Evolutionary conservation across 2,113 vertebrate species (phyloP), one percentile per base, ranked within the genome.

Genomic region (Hemibagrus wyckioides): DNA sequence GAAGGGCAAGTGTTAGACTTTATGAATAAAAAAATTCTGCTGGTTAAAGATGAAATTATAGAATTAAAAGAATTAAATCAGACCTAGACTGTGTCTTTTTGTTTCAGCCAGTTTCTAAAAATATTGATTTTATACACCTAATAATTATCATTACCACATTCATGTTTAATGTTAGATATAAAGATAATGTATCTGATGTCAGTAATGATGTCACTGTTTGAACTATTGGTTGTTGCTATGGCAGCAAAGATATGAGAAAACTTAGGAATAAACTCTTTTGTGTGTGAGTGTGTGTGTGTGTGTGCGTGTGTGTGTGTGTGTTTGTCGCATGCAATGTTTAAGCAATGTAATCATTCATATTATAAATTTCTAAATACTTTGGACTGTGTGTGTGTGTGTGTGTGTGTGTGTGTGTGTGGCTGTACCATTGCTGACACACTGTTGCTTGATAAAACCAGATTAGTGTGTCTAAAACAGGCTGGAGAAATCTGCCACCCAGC

Each of bases 401-500:
- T 86, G 79, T 82, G 80, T 83, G 80, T 77, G 80, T 83, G 56
- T 85, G 52, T 81, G 63, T 71, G 63, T 80, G 71, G 54, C 41
- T 67, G 56, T 59, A 3, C 48, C 82, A 85, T 19, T 61, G 75
- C 83, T 88, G 87, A 84, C 63, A 80, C 82, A 67, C 83, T 88
- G 83, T 88, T 88, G 83, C 79, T 81, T 50, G 75, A 54, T 85
- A 85, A 88, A 88, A 41, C 87, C 84, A 81, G 87, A 88, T 88
- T 88, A 88, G 83, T 85, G 65, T 82, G 87, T 88, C 83, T 85
- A 85, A 85, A 85, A 85, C 41, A 30, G 71, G 77, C 33, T 67
- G 41, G 56, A 65, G 71, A 85, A 85, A 85, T 85, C 84, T 79
- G 84, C 69, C 56, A 85, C 84, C 84, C 71, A 57, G 39, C 56